phyloP scores from a whole-genome alignment of 2,797 vertebrate genomes.

The Scarus forsteni region DNA sequence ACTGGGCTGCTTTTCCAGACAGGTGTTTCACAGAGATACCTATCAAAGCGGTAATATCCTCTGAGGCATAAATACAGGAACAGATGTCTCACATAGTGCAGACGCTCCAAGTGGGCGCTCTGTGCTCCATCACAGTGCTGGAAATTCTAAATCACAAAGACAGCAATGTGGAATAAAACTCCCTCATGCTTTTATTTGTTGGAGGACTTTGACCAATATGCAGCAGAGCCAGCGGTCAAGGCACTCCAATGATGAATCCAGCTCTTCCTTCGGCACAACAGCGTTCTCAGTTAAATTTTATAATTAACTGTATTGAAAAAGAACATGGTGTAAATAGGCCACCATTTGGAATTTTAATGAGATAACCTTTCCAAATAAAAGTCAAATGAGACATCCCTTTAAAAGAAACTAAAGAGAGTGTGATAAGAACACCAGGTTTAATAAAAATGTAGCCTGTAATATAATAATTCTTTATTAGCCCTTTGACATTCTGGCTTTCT shows the following conservation, averaged over 20 bases:
- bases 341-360: background rate
- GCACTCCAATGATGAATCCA: background rate
- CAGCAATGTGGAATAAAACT: background rate
- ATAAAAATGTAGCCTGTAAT: too few species aligned
- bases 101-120: constrained; percentile 18
- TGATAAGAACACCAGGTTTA: too few species aligned
- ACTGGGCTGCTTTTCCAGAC: constrained; percentile 58
- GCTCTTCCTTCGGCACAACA: background rate
- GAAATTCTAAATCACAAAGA: constrained; percentile 24
- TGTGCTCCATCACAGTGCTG: constrained; percentile 24
- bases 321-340: background rate
- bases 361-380: background rate
- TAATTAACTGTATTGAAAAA: constrained; percentile 2
- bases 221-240: constrained; percentile 10
- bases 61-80: constrained; percentile 63
- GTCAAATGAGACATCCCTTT: background rate
- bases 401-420: too few species aligned
- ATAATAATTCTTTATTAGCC: background rate
- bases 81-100: constrained; percentile 60
- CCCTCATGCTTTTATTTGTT: background rate
- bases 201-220: background rate
- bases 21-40: constrained; percentile 70
- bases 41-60: constrained; percentile 64
- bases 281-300: background rate
- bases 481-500: constrained; percentile 14